A percentile compares a stretch with the other conserved stretches of the same genome.
These are phyloP conservation scores for Pangasius mekongensis DNA, from an alignment of 2,797 vertebrate species.

Conservation along the genomic window DNA sequence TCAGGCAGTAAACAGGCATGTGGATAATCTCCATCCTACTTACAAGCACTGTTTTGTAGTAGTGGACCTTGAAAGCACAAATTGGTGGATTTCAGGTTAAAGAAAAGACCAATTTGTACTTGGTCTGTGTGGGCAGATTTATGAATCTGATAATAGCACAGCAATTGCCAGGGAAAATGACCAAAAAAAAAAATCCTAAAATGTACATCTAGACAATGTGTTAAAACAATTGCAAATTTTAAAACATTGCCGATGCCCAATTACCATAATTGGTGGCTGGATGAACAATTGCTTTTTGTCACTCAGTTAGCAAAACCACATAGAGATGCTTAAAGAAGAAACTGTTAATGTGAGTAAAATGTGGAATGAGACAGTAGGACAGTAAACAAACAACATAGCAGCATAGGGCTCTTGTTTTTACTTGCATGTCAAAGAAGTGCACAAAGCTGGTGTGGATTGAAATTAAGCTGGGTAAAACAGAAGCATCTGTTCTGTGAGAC, in stretches of 20 bases:
- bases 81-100: constrained; percentile 44
- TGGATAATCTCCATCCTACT: constrained; percentile 63
- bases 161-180: background rate
- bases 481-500: background rate
- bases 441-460: background rate
- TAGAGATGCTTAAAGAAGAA: background rate
- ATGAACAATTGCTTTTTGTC: constrained; percentile 6
- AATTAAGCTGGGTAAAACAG: background rate
- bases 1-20: constrained; percentile 58
- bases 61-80: constrained; percentile 67
- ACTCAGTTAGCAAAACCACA: background rate
- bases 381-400: background rate
- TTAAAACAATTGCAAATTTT: background rate
- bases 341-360: background rate
- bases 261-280: background rate
- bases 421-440: background rate
- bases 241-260: background rate
- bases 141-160: constrained; percentile 64
- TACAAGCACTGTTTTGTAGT: constrained; percentile 63
- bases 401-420: background rate
- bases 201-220: background rate
- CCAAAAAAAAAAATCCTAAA: background rate
- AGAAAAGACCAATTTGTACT: constrained; percentile 64
- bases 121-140: constrained; percentile 58
- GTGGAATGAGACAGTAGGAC: constrained; percentile 7